Conservation (phyloP, 2,113 vertebrate species). For the Turnix velox region DNA sequence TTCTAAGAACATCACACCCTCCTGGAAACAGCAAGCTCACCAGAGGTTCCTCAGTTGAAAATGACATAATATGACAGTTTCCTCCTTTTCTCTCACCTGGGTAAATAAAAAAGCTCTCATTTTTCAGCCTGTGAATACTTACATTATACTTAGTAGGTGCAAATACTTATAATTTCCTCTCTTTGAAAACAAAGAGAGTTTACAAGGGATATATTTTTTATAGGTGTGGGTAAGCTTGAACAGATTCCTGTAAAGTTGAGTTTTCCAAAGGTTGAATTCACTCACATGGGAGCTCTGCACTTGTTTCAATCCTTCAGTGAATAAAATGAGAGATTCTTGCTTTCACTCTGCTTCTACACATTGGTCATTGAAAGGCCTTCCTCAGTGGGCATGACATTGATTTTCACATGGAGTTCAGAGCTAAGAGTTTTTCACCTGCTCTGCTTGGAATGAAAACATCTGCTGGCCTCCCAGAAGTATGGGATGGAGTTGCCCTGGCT, state of each 20-base stretch:
- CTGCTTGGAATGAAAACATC: not conserved
- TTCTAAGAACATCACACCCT: not conserved
- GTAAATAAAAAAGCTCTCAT: not conserved
- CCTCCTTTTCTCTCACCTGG: conserved; percentile 27
- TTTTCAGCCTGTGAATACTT: not conserved
- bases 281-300: not conserved
- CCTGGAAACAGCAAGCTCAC: conserved; percentile 14
- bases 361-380: not conserved
- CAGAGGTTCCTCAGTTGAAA: conserved; percentile 4
- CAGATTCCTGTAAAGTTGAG: not conserved
- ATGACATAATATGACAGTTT: conserved; percentile 12
- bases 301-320: not conserved
- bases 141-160: not conserved
- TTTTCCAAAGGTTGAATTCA: not conserved
- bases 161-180: not conserved
- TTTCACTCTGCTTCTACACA: not conserved
- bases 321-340: not conserved
- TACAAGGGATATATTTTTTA: not conserved
- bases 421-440: not conserved
- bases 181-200: not conserved
- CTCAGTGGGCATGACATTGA: not conserved
- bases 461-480: not conserved
- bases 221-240: not conserved
- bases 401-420: not conserved
- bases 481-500: not conserved